phyloP scores from a whole-genome alignment of 92 coral and sea anemone species.

The Epizoanthus scotinus region DNA sequence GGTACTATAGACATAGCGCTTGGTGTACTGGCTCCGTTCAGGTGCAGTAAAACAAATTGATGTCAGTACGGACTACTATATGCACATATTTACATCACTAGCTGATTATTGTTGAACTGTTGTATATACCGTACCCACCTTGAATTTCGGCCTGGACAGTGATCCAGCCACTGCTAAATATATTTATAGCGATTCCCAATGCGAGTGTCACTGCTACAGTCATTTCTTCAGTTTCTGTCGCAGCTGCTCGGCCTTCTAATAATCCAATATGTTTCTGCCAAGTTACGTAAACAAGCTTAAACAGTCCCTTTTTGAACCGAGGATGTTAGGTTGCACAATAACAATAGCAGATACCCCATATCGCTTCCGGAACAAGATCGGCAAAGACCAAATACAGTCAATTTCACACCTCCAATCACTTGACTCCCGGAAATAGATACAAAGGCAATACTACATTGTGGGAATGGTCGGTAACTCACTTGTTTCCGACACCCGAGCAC shows the following conservation, averaged over 20 bases:
- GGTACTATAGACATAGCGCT: too few relatives aligned
- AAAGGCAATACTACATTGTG: neutral
- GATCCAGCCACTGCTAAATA: neutral
- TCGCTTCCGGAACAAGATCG: constrained; percentile 3
- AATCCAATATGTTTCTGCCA: neutral
- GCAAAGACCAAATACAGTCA: constrained; percentile 1
- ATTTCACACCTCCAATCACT: neutral
- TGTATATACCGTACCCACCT: neutral
- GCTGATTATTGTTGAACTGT: too few relatives aligned
- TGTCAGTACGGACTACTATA: too few relatives aligned
- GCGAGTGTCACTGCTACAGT: neutral
- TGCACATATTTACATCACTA: too few relatives aligned
- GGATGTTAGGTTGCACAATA: constrained; percentile 12
- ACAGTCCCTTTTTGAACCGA: neutral
- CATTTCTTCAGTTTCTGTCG: neutral
- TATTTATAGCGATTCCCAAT: neutral
- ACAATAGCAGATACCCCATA: neutral
- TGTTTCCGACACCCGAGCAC: neutral
- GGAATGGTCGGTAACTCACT: neutral
- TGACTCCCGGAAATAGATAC: neutral
- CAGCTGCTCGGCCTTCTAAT: neutral
- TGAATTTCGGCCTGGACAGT: neutral
- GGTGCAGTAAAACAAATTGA: too few relatives aligned
- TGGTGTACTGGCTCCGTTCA: too few relatives aligned
- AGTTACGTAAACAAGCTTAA: neutral